Percentiles rank a stretch among this genome's conserved stretches.
These are phyloP conservation scores for Hypercompe scribonia DNA, from an alignment of 2,888 invertebrate genomes.

Conservation along the genomic window DNA sequence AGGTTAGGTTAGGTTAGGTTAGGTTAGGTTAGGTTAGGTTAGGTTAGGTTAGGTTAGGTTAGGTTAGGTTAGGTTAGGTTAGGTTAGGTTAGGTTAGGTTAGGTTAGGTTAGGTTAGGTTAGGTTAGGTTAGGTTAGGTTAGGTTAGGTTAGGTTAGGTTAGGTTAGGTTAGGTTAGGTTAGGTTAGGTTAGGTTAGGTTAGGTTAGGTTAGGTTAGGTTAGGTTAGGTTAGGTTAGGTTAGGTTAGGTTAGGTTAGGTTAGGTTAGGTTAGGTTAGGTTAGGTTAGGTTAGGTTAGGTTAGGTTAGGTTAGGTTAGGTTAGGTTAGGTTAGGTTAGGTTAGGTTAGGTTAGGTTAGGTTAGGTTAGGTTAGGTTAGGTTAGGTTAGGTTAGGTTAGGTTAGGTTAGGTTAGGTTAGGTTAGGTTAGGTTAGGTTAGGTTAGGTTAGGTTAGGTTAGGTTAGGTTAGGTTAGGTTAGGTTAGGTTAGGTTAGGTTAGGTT, in stretches of 20 bases:
- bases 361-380: conserved; percentile 31
- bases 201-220: conserved; percentile 17
- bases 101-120: conserved; percentile 46
- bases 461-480: conserved; percentile 34
- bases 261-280: conserved; percentile 23
- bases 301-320: conserved; percentile 17
- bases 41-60: conserved; percentile 38
- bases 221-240: conserved; percentile 24
- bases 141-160: conserved; percentile 30
- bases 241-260: conserved; percentile 26
- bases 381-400: conserved; percentile 34
- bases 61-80: conserved; percentile 34
- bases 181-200: conserved; percentile 42
- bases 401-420: conserved; percentile 35
- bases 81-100: conserved; percentile 23
- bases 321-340: conserved; percentile 21
- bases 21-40: conserved; percentile 40
- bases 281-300: conserved; percentile 19
- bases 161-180: conserved; percentile 31
- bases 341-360: conserved; percentile 30
- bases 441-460: conserved; percentile 33
- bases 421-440: conserved; percentile 31
- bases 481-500: conserved; percentile 35
- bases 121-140: conserved; percentile 38
- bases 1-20: conserved; percentile 34